phyloP scores from a whole-genome alignment of 2,113 vertebrate genomes.

The Cyprinus carpio region DNA sequence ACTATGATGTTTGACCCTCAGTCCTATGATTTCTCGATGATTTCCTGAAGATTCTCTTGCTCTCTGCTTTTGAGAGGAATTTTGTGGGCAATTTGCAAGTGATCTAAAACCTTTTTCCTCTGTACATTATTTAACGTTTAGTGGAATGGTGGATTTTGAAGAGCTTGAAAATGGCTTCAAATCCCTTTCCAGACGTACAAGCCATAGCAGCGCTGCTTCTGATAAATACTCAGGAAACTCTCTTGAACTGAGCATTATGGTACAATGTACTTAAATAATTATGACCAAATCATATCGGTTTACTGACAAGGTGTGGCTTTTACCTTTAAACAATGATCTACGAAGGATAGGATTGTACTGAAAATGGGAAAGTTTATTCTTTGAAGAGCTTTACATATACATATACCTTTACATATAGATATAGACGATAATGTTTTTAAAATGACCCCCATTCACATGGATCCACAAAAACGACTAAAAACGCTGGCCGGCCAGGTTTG shows the following conservation, averaged over 20 bases:
- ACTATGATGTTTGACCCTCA: neutral
- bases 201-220: neutral
- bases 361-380: neutral
- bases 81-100: neutral
- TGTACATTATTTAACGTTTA: neutral
- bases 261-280: neutral
- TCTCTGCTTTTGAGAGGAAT: neutral
- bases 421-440: too few relatives aligned
- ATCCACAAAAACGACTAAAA: too few relatives aligned
- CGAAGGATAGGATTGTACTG: neutral
- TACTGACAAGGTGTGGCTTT: neutral
- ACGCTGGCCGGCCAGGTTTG: too few relatives aligned
- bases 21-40: neutral
- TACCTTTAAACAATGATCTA: neutral
- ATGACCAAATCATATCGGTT: neutral
- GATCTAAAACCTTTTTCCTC: neutral
- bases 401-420: too few relatives aligned
- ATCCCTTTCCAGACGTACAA: neutral
- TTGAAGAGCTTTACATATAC: neutral
- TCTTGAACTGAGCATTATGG: neutral
- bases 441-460: too few relatives aligned
- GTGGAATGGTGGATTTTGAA: neutral
- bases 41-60: neutral
- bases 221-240: neutral
- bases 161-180: neutral